Conservation (phyloP, 2,113 vertebrate species). For the Oreotrochilus melanogaster region DNA sequence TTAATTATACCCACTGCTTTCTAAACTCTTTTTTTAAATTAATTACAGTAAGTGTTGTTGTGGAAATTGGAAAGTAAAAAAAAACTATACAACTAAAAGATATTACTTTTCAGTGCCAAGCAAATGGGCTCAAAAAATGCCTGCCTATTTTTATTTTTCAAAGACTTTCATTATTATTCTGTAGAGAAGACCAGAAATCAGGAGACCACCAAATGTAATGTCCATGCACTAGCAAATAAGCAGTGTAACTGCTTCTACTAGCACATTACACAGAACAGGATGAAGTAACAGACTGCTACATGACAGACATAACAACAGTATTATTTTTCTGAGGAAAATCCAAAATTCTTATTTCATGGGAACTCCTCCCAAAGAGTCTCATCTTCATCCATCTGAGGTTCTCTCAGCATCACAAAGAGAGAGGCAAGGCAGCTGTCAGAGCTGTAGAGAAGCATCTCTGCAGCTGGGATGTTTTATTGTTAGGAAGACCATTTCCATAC, state of each 20-base stretch:
- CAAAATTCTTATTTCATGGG: not conserved
- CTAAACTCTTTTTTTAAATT: conserved; percentile 68
- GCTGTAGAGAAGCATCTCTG: not conserved
- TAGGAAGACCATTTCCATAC: not conserved
- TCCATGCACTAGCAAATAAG: not conserved
- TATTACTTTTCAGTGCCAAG: conserved; percentile 2
- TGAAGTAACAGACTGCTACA: not conserved
- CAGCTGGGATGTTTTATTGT: not conserved
- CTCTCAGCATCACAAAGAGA: not conserved
- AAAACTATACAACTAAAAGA: conserved; percentile 6
- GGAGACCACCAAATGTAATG: not conserved
- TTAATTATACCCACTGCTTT: conserved; percentile 76
- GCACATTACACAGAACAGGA: not conserved
- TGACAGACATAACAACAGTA: not conserved
- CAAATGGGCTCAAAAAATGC: conserved; percentile 5
- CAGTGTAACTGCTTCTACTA: not conserved
- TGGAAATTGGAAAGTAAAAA: conserved; percentile 49
- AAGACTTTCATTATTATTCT: not conserved
- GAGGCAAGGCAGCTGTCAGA: not conserved
- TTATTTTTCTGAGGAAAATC: not conserved
- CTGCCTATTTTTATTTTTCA: not conserved
- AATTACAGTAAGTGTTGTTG: conserved; percentile 59
- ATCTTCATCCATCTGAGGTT: not conserved
- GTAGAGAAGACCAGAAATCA: not conserved
- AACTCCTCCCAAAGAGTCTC: not conserved